Conservation (phyloP, 2,113 vertebrate species). For the Salvelinus fontinalis region DNA sequence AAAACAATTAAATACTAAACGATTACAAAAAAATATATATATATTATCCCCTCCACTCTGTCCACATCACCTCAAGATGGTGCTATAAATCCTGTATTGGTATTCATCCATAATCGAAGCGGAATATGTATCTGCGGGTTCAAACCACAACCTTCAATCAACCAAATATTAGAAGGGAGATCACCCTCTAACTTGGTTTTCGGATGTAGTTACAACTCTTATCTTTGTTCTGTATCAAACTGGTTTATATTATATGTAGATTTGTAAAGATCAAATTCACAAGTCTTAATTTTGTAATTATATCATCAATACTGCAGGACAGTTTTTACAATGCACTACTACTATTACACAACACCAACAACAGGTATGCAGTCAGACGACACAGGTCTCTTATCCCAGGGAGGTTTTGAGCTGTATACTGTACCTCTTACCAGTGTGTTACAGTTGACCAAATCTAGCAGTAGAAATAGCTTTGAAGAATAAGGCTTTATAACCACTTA, state of each 20-base stretch:
- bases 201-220: background rate
- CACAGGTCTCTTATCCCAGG: constrained; percentile 18
- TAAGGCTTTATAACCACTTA: constrained; percentile 7
- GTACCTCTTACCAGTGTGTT: constrained; percentile 13
- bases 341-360: background rate
- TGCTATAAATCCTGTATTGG: background rate
- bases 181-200: no score
- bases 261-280: background rate
- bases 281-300: constrained; percentile 26
- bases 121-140: no score
- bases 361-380: background rate
- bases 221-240: background rate
- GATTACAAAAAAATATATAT: background rate
- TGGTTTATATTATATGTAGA: background rate
- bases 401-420: background rate
- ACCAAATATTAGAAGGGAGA: no score
- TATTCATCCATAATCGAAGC: background rate
- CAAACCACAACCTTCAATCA: background rate
- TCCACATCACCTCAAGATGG: background rate
- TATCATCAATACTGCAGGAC: constrained; percentile 2
- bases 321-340: constrained; percentile 15
- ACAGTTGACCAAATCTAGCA: constrained; percentile 23
- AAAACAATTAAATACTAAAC: no score
- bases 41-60: background rate
- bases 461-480: constrained; percentile 13